Conservation (phyloP, 2,797 vertebrate genomes). For the Enteromius viviparus region DNA sequence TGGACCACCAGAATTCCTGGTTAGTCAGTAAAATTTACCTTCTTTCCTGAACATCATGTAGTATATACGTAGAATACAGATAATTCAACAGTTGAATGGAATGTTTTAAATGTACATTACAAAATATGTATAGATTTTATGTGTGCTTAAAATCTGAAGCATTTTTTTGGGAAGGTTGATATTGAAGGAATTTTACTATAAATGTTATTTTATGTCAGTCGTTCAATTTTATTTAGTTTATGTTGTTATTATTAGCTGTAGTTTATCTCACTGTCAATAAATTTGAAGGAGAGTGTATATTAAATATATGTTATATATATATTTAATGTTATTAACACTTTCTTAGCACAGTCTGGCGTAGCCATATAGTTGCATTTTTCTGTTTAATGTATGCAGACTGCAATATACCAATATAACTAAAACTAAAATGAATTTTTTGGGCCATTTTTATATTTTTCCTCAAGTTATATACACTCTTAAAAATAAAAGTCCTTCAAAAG, state of each 20-base stretch:
- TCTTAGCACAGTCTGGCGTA: too few relatives aligned
- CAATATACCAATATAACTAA: too few relatives aligned
- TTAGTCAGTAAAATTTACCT: constrained; percentile 43
- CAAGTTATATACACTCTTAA: too few relatives aligned
- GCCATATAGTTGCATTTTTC: too few relatives aligned
- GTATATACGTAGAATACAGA: background rate
- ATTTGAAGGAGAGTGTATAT: too few relatives aligned
- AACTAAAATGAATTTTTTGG: too few relatives aligned
- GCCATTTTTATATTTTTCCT: too few relatives aligned
- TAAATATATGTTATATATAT: too few relatives aligned
- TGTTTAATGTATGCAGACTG: too few relatives aligned
- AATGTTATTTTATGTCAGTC: background rate
- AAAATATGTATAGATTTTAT: background rate
- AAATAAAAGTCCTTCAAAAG: too few relatives aligned
- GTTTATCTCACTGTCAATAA: background rate
- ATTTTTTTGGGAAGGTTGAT: background rate
- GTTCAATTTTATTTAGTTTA: background rate
- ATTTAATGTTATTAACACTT: too few relatives aligned
- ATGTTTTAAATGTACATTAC: background rate
- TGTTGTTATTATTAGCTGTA: background rate
- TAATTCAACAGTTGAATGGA: background rate
- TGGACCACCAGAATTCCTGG: constrained; percentile 45
- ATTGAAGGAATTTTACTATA: background rate
- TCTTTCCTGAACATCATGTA: constrained; percentile 25
- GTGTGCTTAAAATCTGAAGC: background rate